A percentile compares a stretch with the other conserved stretches of the same genome.
Evolutionary conservation across 1,140 invertebrate genomes (phyloP).

Genomic region (Zaprionus africanus): DNA sequence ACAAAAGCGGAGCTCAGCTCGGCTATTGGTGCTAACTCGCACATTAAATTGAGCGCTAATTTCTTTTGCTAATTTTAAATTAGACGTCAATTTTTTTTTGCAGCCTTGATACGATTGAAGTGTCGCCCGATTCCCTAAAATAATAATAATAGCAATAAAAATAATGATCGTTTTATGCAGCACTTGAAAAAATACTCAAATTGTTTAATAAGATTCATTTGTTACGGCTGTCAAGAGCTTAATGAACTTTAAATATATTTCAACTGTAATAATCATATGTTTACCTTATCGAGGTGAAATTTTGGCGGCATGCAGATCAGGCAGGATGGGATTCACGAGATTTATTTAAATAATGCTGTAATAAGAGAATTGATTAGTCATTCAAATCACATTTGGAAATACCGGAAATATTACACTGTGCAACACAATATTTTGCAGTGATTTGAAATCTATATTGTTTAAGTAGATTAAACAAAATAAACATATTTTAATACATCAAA

Average conservation of each 20-base stretch:
- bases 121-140: constrained; percentile 5
- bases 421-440: no score
- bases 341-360: neutral
- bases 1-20: constrained; percentile 11
- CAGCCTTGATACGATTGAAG: constrained; percentile 47
- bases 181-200: neutral
- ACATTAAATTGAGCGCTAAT: constrained; percentile 65
- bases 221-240: neutral
- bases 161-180: neutral
- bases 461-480: no score
- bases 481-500: no score
- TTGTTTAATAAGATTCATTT: constrained; percentile 2
- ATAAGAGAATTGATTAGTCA: neutral
- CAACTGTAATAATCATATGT: neutral
- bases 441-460: no score
- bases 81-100: constrained; percentile 49
- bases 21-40: constrained; percentile 61
- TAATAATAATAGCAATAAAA: constrained; percentile 4
- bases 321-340: neutral
- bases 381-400: neutral
- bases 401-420: neutral
- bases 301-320: neutral
- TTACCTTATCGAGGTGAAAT: no score
- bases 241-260: neutral
- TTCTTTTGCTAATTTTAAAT: constrained; percentile 66